Base-by-base conservation (phyloP, 2,888 invertebrate species). In the Drosophila anomalata region DNA sequence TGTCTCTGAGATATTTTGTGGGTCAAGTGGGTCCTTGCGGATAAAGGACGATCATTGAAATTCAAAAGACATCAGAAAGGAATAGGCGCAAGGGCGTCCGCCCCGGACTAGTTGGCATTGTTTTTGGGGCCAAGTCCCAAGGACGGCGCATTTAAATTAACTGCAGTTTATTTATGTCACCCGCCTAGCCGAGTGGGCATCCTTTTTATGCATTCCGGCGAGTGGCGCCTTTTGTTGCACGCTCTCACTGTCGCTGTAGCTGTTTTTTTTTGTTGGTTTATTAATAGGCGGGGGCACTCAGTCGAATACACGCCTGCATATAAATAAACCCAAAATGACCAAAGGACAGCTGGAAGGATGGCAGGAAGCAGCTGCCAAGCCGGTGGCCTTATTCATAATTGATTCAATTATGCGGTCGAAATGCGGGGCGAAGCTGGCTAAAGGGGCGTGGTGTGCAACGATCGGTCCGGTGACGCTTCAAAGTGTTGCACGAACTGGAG, bases 61-160 rank as follows among this genome's bases (percentile, higher is more conserved):
- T 42, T 20, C 44, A 52, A 52, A 65, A 44, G 52, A 51, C 52
- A 46, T 46, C 65, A 33, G 29, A 29, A 39, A 39, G 44, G 14
- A 20, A 42, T 42, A 46, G 57, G 51, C 39, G 50, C 36, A 51
- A 42, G 41, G 57, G 3, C 41, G 63, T 47, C 63, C 53, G 63
- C 59, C 63, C 9, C 9, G 29, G 73, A 75, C 68, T 77, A 78
- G 82, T 69, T 57, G 77, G 76, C 67, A 76, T 79, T 77, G 82
- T 81, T 68, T 47, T 41, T 58, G 53, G 42, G 46, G 57, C 53
- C 24, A 14, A 47, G 17, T 29, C 42, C 47, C 50, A 65, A 53
- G 65, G 51, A 50, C 24, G 48, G 26, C 41, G 65, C 63, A 80
- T 80, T 73, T 70, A 78, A 80, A 78, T 78, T 78, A 78, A 73